Percentiles rank a stretch among this genome's conserved stretches.
phyloP scores from a whole-genome alignment of 2,113 vertebrate species.

The Numida meleagris region DNA sequence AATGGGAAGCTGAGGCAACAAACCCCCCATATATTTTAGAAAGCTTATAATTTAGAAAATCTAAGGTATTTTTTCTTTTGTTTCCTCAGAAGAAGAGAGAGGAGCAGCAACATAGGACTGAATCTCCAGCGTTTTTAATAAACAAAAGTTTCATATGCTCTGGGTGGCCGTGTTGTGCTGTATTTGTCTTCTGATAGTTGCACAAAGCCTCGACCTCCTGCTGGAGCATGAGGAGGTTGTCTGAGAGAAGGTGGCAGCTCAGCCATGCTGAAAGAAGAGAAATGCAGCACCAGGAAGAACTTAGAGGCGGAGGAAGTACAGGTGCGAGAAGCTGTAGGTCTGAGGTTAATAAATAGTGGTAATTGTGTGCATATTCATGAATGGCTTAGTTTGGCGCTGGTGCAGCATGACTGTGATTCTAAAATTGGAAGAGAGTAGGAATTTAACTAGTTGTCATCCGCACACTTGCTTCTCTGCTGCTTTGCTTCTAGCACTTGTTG shows the following conservation, averaged over 20 bases:
- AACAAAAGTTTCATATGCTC: rapidly evolving
- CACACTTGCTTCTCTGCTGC: not conserved
- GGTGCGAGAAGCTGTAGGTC: not conserved
- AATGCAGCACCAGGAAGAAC: not conserved
- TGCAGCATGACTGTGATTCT: rapidly evolving
- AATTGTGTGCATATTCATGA: rapidly evolving
- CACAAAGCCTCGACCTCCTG: not conserved
- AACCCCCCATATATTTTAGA: not conserved
- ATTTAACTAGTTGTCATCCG: rapidly evolving
- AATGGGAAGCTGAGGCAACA: not conserved
- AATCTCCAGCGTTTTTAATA: not conserved
- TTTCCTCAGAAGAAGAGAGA: not conserved
- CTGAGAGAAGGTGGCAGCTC: not conserved
- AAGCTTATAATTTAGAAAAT: not conserved
- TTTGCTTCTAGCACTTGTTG: not conserved
- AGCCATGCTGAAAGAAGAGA: not conserved
- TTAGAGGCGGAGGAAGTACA: not conserved
- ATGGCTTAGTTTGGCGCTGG: not conserved
- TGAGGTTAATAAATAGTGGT: not conserved
- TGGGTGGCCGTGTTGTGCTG: rapidly evolving
- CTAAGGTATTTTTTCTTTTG: not conserved
- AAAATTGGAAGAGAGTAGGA: not conserved
- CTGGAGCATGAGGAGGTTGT: not conserved
- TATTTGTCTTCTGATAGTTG: not conserved
- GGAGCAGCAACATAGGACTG: not conserved